phyloP scores from a whole-genome alignment of 2,888 invertebrate genomes.

The Polyommatus iphigenia region DNA sequence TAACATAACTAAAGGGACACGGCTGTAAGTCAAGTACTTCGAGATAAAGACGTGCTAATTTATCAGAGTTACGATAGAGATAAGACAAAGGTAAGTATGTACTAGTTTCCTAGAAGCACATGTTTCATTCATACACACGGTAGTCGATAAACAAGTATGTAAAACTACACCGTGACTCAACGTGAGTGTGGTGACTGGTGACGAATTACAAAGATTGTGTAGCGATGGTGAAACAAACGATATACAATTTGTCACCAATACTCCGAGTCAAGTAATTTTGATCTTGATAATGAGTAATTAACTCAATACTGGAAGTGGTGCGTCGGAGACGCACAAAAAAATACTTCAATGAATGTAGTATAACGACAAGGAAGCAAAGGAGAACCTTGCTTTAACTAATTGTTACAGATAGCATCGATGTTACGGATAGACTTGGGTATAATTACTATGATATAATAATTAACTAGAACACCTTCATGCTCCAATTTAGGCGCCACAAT shows the following conservation, averaged over 20 bases:
- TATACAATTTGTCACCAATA: not conserved
- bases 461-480: not conserved
- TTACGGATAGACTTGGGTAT: not conserved
- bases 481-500: not conserved
- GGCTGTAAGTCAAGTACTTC: constrained; percentile 3
- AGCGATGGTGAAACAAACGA: constrained; percentile 10
- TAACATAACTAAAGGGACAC: not conserved
- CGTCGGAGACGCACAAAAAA: not conserved
- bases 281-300: too few relatives aligned
- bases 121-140: constrained; percentile 32
- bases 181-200: constrained; percentile 35
- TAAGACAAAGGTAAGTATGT: constrained; percentile 25
- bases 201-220: constrained; percentile 32
- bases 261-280: not conserved
- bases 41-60: constrained; percentile 11
- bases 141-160: constrained; percentile 45
- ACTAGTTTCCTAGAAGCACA: constrained; percentile 10
- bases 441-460: not conserved
- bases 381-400: not conserved
- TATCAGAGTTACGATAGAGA: constrained; percentile 22
- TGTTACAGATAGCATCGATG: not conserved
- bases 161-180: constrained; percentile 46
- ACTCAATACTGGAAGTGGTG: not conserved
- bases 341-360: not conserved
- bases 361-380: not conserved